phyloP scores from a whole-genome alignment of 2,113 vertebrate species.

The Pelobates fuscus region DNA sequence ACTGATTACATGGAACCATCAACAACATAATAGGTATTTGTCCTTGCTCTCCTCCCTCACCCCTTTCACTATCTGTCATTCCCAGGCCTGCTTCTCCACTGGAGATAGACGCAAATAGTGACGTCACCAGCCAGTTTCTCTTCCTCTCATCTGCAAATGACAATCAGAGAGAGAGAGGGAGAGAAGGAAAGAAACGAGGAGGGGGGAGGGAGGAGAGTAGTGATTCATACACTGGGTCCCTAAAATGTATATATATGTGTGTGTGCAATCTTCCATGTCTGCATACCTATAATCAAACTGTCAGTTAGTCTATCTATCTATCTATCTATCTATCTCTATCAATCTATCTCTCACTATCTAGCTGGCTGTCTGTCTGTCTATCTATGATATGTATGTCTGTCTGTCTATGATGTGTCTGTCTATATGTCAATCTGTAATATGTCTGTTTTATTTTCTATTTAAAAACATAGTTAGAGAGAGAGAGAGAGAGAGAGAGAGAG shows the following conservation, averaged over 20 bases:
- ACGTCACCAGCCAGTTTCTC: slow-evolving; percentile 18
- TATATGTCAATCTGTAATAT: too few relatives aligned
- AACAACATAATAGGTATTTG: background rate
- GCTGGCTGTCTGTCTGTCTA: background rate
- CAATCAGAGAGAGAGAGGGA: slow-evolving; percentile 14
- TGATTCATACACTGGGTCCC: slow-evolving; percentile 12
- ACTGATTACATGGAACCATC: background rate
- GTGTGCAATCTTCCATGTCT: background rate
- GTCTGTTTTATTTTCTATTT: too few relatives aligned
- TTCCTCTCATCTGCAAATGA: slow-evolving; percentile 37
- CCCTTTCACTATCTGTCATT: slow-evolving; percentile 35
- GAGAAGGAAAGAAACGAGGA: background rate
- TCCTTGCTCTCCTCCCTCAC: slow-evolving; percentile 33
- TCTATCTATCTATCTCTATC: background rate
- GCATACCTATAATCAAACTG: background rate
- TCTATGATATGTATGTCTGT: background rate
- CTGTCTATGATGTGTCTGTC: too few relatives aligned
- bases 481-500: background rate
- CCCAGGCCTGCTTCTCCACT: slow-evolving; percentile 33
- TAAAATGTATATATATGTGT: background rate
- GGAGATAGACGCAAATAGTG: slow-evolving; percentile 20
- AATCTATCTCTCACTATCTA: background rate
- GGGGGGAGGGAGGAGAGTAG: slow-evolving; percentile 16
- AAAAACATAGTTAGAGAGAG: too few relatives aligned
- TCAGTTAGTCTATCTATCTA: background rate